Evolutionary conservation across 1,140 invertebrate genomes (phyloP), one percentile per base, ranked within the genome.

Genomic region (Brachionus sp.): DNA sequence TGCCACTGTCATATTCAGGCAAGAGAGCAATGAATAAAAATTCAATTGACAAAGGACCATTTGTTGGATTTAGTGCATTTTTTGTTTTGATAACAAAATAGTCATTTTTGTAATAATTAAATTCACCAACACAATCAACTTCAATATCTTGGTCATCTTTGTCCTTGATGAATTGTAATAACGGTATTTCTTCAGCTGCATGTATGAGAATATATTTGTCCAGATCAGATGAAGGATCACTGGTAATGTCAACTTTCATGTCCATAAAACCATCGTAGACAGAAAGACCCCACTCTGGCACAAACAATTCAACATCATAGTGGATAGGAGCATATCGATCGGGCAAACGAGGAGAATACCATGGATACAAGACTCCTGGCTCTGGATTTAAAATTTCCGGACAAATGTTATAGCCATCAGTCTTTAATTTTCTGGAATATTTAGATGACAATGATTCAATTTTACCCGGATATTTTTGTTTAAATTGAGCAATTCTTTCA

Each of bases 61-160:
- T 33, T 7, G 16, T 39, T 9, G 46, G 50, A 13, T 75, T 16
- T 25, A 75, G 6, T 46, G 33, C 5, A 13, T 57, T 37, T 80
- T 39, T 42, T 19, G 62, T 57, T 80, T 66, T 57, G 13, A 80
- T 80, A 19, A 80, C 9, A 35, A 19, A 80, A 66, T 80, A 80
- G 33, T 80, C 77, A 25, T 80, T 57, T 57, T 62, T 57, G 29
- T 33, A 75, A 23, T 46, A 75, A 35, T 23, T 19, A 42, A 80
- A 80, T 66, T 80, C 77, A 23, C 77, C 77, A 44, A 80, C 62
- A 66, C 77, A 80, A 19, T 57, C 35, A n/a, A 80, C 37, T 62
- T 66, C 50, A 13, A 80, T 4, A 3, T 57, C 25, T 42, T 57
- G 37, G 29, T 19, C 50, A 13, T 80, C 57, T 44, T 39, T 42